Conservation (phyloP, 1,140 invertebrate genomes). For the Kradibia gibbosae region DNA sequence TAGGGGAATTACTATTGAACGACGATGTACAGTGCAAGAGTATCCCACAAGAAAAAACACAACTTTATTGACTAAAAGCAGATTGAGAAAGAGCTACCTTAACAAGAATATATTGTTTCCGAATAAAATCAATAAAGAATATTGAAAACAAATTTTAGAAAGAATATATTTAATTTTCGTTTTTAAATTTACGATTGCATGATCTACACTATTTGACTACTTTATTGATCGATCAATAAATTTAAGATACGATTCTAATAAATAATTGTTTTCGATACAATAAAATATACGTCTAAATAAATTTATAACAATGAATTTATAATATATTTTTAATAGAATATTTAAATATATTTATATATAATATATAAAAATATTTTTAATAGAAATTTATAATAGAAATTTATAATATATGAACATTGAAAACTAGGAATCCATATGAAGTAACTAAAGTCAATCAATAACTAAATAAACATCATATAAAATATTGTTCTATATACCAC, state of each 20-base stretch:
- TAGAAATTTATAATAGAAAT: too few species aligned
- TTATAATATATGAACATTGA: too few species aligned
- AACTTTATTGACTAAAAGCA: not conserved
- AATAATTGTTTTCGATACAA: too few species aligned
- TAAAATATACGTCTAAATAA: too few species aligned
- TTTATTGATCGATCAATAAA: not conserved
- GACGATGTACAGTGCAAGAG: conserved; percentile 38
- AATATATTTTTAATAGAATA: too few species aligned
- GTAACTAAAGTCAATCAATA: too few species aligned
- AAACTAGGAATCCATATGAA: too few species aligned
- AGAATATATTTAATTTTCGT: not conserved
- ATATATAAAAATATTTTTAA: too few species aligned
- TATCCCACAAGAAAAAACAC: not conserved
- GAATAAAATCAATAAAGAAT: not conserved
- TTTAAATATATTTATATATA: not conserved
- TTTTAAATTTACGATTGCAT: not conserved
- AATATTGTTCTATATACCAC: too few species aligned
- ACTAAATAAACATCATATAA: too few species aligned
- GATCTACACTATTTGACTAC: not conserved
- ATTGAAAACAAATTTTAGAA: not conserved
- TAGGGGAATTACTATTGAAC: conserved; percentile 41
- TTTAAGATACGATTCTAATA: not conserved
- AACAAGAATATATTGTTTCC: not conserved
- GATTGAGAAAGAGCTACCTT: not conserved
- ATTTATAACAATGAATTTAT: too few species aligned